phyloP scores from a whole-genome alignment of 2,888 invertebrate genomes.

The Nysson spinosus region DNA sequence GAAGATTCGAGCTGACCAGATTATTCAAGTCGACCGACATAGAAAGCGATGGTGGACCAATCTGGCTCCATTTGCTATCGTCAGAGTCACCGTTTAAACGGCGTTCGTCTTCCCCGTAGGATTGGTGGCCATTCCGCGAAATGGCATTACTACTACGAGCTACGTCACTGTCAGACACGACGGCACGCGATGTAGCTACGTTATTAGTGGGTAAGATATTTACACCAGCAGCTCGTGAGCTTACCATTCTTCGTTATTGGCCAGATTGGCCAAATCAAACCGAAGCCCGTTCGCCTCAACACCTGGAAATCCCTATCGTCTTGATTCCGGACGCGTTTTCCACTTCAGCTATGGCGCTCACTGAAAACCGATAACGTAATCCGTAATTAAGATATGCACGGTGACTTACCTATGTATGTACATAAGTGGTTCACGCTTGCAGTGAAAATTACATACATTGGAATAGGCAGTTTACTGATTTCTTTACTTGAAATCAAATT shows the following conservation, averaged over 20 bases:
- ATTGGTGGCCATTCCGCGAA: slow-evolving; percentile 35
- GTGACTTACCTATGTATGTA: too few species aligned
- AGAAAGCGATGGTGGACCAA: slow-evolving; percentile 68
- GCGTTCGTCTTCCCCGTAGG: slow-evolving; percentile 24
- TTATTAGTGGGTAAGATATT: slow-evolving; percentile 52
- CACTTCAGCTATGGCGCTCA: slow-evolving; percentile 26
- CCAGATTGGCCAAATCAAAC: slow-evolving; percentile 36
- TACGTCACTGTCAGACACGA: slow-evolving; percentile 47
- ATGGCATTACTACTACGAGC: slow-evolving; percentile 45
- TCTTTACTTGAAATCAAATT: too few species aligned
- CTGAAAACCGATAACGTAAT: slow-evolving; percentile 39
- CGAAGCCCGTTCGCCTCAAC: slow-evolving; percentile 7
- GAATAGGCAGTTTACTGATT: too few species aligned
- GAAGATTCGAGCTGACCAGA: slow-evolving; percentile 46
- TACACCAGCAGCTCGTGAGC: slow-evolving; percentile 67
- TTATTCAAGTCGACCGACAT: slow-evolving; percentile 62
- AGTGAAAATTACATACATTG: too few species aligned
- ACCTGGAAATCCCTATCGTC: slow-evolving; percentile 4
- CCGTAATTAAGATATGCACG: too few species aligned
- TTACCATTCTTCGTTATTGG: slow-evolving; percentile 69
- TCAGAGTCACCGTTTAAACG: slow-evolving; percentile 36
- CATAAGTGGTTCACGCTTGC: too few species aligned
- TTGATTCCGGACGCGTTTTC: background rate
- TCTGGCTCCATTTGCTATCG: slow-evolving; percentile 44
- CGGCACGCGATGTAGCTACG: slow-evolving; percentile 44